Conservation (phyloP, 2,113 vertebrate species). For the Stomatorhinus ivindoensis region DNA sequence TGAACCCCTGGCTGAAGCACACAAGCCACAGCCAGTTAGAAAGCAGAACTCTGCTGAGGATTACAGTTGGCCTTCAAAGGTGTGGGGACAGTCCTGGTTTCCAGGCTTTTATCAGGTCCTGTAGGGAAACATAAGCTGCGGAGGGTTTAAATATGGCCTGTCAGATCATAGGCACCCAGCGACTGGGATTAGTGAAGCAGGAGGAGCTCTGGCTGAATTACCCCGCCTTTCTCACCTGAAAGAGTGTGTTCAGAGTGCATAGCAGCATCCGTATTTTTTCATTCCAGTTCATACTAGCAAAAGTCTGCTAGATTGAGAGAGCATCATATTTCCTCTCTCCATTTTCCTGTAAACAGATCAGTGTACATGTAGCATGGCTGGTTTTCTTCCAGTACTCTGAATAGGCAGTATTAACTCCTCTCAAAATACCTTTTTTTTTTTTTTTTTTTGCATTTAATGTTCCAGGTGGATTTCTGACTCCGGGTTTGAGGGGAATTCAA, state of each 20-base stretch:
- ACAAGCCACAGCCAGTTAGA: not conserved
- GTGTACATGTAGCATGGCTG: not conserved
- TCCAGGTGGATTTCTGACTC: not conserved
- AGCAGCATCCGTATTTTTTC: not conserved
- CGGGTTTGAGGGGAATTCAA: not conserved
- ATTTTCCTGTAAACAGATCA: not conserved
- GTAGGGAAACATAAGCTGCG: not conserved
- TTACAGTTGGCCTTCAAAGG: not conserved
- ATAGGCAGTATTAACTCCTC: not conserved
- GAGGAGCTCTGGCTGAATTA: not conserved
- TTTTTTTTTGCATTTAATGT: not conserved
- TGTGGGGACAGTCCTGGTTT: not conserved
- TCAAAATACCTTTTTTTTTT: not conserved
- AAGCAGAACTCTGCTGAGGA: not conserved
- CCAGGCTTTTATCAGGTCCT: not conserved
- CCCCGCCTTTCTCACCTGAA: not conserved
- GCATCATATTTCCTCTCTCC: not conserved
- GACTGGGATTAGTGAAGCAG: not conserved
- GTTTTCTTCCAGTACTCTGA: not conserved
- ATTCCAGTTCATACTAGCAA: not conserved
- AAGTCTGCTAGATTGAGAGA: not conserved
- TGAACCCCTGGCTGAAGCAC: not conserved
- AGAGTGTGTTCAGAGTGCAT: not conserved
- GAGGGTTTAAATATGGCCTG: not conserved
- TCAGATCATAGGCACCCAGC: not conserved